Evolutionary conservation across 2,888 invertebrate genomes (phyloP), one percentile per base, ranked within the genome.

Genomic region (Pheosia gnoma): DNA sequence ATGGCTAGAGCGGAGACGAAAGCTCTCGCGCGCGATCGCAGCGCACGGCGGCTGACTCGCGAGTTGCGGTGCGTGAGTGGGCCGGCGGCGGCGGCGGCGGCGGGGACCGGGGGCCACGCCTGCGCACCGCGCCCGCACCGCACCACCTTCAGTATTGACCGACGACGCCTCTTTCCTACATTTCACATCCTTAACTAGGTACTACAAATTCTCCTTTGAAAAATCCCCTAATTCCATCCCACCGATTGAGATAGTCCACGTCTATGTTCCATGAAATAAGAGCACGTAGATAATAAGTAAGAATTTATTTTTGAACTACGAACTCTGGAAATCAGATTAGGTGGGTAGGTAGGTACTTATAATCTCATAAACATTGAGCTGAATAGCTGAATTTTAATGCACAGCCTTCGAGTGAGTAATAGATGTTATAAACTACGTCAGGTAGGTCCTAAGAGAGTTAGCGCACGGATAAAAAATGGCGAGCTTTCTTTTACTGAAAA

Each of bases 141-240:
- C 91, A 83, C 91, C 89, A 91, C 90, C 91, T 90, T 86, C 89
- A 89, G 92, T 93, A 93, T 93, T 92, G 93, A 93, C 93, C 93
- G 91, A 92, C 90, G 89, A 90, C 91, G 91, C 92, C 93, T 92
- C 90, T 90, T 91, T 90, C 88, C 89, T 88, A 91, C 90, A 87
- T 87, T 89, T 90, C 90, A 91, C 90, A 89, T 93, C 92, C 91
- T 92, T 93, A 93, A 91, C 92, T 89, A 91, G 89, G 86, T 86
- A 89, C 89, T 85, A 85, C 86, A 86, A 88, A 90, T 88, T 87
- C 88, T 88, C 87, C 91, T 90, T 91, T 88, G 86, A 91, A 91
- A 91, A 91, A 91, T 85, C 86, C 87, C 89, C 87, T 89, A 89
- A 91, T 89, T 88, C 83, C 81, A 85, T 83, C 82, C 81, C 81